These are phyloP conservation scores for Sepioteuthis lessoniana DNA, from an alignment of 2,888 invertebrate species.

Conservation along the genomic window DNA sequence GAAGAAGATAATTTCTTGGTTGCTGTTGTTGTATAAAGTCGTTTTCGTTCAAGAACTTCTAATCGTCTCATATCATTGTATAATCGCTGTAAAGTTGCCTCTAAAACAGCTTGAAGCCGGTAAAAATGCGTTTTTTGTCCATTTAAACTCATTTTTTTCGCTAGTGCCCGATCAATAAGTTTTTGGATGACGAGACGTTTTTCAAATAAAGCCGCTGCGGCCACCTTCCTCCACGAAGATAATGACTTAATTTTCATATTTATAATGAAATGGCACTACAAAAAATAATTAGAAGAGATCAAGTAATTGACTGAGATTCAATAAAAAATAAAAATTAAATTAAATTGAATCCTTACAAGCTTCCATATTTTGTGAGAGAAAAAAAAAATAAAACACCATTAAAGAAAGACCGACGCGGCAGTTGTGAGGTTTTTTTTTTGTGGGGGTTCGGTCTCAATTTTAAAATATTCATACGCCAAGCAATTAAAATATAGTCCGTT, in stretches of 20 bases:
- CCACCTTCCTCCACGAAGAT: not conserved
- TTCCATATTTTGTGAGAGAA: too few species aligned
- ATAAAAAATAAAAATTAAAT: too few species aligned
- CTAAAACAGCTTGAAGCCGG: not conserved
- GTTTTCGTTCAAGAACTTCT: not conserved
- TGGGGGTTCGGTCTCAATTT: too few species aligned
- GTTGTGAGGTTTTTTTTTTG: too few species aligned
- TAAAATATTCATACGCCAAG: too few species aligned
- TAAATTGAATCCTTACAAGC: too few species aligned
- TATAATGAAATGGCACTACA: not conserved
- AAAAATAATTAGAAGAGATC: not conserved
- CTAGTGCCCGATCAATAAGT: not conserved
- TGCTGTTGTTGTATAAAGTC: not conserved
- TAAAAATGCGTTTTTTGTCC: slow-evolving; percentile 26
- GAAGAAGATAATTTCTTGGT: not conserved
- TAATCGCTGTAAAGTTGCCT: not conserved
- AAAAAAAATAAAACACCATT: too few species aligned
- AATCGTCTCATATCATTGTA: not conserved
- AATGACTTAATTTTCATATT: not conserved
- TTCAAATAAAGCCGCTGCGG: not conserved
- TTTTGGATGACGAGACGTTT: slow-evolving; percentile 16
- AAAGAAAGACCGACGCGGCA: too few species aligned
- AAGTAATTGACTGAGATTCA: too few species aligned
- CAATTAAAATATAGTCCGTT: too few species aligned
- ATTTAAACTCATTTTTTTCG: slow-evolving; percentile 36